Evolutionary conservation across 1,140 invertebrate species (phyloP).

Genomic region (Diprion similis): DNA sequence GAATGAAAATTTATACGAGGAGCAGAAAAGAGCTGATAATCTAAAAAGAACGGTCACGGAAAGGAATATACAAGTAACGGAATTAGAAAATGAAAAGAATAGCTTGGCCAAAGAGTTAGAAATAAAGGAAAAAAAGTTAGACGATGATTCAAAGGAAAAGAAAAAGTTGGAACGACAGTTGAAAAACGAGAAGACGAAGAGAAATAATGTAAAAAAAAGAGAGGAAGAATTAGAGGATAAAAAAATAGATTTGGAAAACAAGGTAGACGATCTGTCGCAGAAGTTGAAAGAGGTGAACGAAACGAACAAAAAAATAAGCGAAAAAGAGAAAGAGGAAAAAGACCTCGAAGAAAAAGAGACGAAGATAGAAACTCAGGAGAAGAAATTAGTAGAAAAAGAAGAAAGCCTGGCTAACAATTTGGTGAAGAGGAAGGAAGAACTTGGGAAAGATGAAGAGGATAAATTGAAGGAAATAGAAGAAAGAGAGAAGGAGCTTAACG

Average conservation of each 20-base stretch:
- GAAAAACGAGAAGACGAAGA: conserved; percentile 5
- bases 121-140: too few relatives aligned
- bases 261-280: conserved; percentile 6
- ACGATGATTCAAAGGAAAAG: too few relatives aligned
- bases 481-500: conserved; percentile 16
- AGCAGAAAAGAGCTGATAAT: too few relatives aligned
- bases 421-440: conserved; percentile 11
- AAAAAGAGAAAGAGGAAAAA: conserved; percentile 19
- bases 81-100: too few relatives aligned
- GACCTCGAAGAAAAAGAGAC: conserved; percentile 17
- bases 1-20: too few relatives aligned
- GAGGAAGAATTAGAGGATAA: conserved; percentile 13
- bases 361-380: background rate
- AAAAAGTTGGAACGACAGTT: too few relatives aligned
- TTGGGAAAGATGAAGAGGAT: background rate
- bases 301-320: conserved; percentile 23
- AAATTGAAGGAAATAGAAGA: conserved; percentile 15
- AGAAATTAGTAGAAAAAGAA: conserved; percentile 22
- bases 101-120: too few relatives aligned
- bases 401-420: conserved; percentile 16
- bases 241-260: conserved; percentile 21
- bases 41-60: too few relatives aligned
- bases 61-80: too few relatives aligned
- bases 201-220: conserved; percentile 15
- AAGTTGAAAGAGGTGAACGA: conserved; percentile 17